Base-by-base conservation (phyloP, 2,113 vertebrate species). In the Crotalus viridis region DNA sequence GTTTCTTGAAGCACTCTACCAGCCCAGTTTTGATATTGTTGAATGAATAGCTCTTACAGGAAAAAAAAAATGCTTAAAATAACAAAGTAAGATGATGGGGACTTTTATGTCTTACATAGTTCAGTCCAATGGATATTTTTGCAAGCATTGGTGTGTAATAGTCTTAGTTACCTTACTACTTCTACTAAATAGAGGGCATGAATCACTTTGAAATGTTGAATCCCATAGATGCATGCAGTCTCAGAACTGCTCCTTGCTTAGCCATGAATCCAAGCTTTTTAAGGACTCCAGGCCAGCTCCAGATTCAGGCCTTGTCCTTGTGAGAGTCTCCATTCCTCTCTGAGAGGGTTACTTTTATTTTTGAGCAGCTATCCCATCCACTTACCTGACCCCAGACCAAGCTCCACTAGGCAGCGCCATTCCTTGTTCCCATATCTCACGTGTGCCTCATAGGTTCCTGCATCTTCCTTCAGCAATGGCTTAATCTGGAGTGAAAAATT, bases 321-420 rank as follows among this genome's bases (percentile, higher is more conserved):
- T 3, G 22, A 6, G 5, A 13, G n/a, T 5, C 85, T 91, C 54
- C 55, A 33, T 46, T 26, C 52, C n/a, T 85, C 2, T 9, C 9
- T 10, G 48, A 39, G 21, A 24, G 69, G 33, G 6, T 48, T 89
- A 59, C 26, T 61, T 46, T 64, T 8, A 13, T 24, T 39, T 26
- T 7, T 46, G 19, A 10, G 1, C 46, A 33, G 3, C 43, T 39
- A 54, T 54, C 28, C 28, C 9, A 46, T 28, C 5, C 87, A 90
- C 96, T 39, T 95, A 97, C 97, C 97, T 95, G 96, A 95, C 46
- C 95, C 28, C 10, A 97, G 48, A 0, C 92, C 95, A 87, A 97
- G 94, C 85, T 97, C 89, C 94, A 97, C 55, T 0, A 2, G 89
- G 93, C 97, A 97, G 21, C 24, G 91, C 10, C 28, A 91, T 17